These are phyloP conservation scores for Protonibea diacanthus DNA, from an alignment of 2,797 vertebrate species.

Conservation along the genomic window DNA sequence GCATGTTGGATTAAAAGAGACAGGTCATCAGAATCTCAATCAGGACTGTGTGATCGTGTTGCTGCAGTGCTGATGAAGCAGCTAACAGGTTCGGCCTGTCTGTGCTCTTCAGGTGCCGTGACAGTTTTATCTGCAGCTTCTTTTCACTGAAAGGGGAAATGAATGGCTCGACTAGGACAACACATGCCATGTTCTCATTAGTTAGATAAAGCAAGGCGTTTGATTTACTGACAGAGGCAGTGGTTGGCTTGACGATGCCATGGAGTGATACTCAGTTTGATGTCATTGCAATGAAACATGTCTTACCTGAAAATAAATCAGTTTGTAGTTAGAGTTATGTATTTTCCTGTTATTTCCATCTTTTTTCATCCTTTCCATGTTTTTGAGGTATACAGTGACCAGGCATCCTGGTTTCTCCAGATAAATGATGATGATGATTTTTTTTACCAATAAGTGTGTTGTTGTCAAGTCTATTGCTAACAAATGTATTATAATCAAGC, in stretches of 20 bases:
- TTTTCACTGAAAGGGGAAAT: conserved; percentile 50
- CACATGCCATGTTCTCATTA: conserved; percentile 66
- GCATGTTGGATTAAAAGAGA: conserved; percentile 63
- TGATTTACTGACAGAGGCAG: conserved; percentile 44
- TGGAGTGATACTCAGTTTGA: conserved; percentile 3
- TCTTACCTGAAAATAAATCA: background rate
- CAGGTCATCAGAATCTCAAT: conserved; percentile 67
- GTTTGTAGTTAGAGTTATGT: background rate
- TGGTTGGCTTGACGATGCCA: conserved; percentile 18
- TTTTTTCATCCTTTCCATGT: background rate
- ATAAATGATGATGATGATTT: no score
- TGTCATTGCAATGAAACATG: conserved; percentile 8
- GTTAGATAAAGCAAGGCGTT: conserved; percentile 55
- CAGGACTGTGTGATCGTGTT: conserved; percentile 41
- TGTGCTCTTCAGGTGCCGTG: conserved; percentile 35
- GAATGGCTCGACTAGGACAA: conserved; percentile 52
- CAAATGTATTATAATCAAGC: no score
- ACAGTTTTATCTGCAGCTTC: conserved; percentile 66
- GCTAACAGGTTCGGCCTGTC: conserved; percentile 45
- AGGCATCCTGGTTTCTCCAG: no score
- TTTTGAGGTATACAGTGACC: no score
- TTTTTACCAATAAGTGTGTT: no score
- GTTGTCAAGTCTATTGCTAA: no score
- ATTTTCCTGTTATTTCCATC: no score
- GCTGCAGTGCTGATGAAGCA: conserved; percentile 43